Percentiles rank a stretch among this genome's conserved stretches.
phyloP scores from a whole-genome alignment of 2,888 invertebrate genomes.

The Thalpophila matura region DNA sequence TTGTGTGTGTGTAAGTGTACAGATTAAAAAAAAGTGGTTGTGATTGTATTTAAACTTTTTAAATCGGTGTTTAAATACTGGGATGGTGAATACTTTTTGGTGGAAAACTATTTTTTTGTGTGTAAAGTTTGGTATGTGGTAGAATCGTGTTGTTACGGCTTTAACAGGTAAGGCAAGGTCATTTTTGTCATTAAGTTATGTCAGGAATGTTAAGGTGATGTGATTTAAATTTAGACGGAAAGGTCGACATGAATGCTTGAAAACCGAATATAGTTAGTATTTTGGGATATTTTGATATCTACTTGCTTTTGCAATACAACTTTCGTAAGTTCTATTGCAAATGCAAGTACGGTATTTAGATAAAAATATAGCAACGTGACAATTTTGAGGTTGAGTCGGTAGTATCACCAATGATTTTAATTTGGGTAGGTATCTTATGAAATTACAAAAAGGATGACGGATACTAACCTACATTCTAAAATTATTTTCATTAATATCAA shows the following conservation, averaged over 20 bases:
- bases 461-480: no score
- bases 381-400: no score
- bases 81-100: conserved; percentile 29
- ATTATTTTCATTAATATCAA: background rate
- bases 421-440: no score
- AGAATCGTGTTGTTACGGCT: conserved; percentile 45
- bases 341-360: no score
- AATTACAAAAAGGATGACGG: no score
- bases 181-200: conserved; percentile 50
- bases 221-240: conserved; percentile 44
- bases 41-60: conserved; percentile 60
- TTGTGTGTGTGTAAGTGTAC: conserved; percentile 62
- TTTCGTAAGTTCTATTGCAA: no score
- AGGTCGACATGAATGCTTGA: conserved; percentile 19
- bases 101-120: conserved; percentile 34
- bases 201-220: conserved; percentile 37
- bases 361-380: no score
- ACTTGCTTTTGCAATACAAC: no score
- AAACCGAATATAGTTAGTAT: conserved; percentile 11
- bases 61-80: conserved; percentile 46
- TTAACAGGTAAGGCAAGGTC: conserved; percentile 63
- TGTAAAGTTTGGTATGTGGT: conserved; percentile 59
- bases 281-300: conserved; percentile 1
- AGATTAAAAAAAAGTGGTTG: conserved; percentile 67
- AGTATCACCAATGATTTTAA: no score